Evolutionary conservation across 2,888 invertebrate species (phyloP), one percentile per base, ranked within the genome.

Genomic region (Rotaria magnacalcarata): DNA sequence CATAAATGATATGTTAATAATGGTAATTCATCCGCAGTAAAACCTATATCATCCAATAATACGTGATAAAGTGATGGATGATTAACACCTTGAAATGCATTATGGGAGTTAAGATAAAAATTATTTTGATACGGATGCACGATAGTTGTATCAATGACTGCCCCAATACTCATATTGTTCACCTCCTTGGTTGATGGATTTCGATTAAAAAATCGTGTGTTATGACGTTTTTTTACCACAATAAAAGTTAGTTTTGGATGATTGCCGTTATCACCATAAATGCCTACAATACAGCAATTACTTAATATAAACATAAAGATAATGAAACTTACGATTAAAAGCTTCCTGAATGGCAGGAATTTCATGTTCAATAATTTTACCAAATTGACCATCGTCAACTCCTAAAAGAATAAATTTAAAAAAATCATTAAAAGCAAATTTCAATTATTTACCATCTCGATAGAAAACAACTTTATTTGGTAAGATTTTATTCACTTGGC

Each of bases 41-140:
- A 87, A 50, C 87, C 85, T 60, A 87, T 88, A 56, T 87, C 87
- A 85, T 87, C 87, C 43, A 85, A 86, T 6, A 87, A 54, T 21
- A 87, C 85, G 75, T 85, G 84, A 60, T 87, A 87, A 52, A 87
- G 87, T 41, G 87, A 85, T 52, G 87, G 86, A 54, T 87, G 87
- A 10, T 87, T 86, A 7, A 87, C 88, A 24, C 87, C 85, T 85
- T 85, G 86, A 19, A 85, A 47, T 4, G 80, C 80, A 47, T 80
- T 43, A 47, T 80, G 80, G 11, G 80, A 80, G 47, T 80, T 80
- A 8, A 80, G 14, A 43, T 80, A 80, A 43, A 47, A 80, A 47
- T 43, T 80, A 11, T 47, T 47, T n/a, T 80, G 80, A n/a, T 80
- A 80, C 16, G 80, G 80, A 47, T 80, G 80, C 24, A 80, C 80